These are phyloP conservation scores for Xestobium rufovillosum DNA, from an alignment of 2,888 invertebrate species.

Conservation along the genomic window DNA sequence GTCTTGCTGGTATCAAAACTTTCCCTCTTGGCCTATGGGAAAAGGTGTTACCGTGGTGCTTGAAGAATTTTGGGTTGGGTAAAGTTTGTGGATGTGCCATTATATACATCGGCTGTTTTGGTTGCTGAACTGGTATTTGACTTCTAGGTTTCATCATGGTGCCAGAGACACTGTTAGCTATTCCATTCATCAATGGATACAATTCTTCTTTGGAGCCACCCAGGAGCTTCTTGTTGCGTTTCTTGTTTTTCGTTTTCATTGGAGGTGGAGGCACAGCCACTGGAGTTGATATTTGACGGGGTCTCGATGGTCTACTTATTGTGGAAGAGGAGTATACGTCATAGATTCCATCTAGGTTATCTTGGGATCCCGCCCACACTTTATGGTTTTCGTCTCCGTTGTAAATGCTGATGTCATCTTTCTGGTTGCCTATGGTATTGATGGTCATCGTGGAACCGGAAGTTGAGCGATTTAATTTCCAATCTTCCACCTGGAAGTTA, in stretches of 20 bases:
- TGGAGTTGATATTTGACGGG: constrained; percentile 72
- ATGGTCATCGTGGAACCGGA: constrained; percentile 55
- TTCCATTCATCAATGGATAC: constrained; percentile 44
- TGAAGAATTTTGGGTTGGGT: constrained; percentile 43
- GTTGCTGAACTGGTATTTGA: constrained; percentile 31
- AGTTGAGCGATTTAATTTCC: constrained; percentile 48
- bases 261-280: constrained; percentile 77
- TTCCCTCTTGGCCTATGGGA: constrained; percentile 46
- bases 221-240: constrained; percentile 50
- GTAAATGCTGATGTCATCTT: constrained; percentile 75
- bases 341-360: constrained; percentile 65
- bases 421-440: constrained; percentile 51
- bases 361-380: constrained; percentile 77
- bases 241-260: constrained; percentile 57
- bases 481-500: constrained; percentile 48
- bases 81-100: constrained; percentile 40
- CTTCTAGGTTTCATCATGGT: constrained; percentile 44
- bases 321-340: constrained; percentile 58
- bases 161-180: constrained; percentile 39
- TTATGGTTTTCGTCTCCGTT: constrained; percentile 93
- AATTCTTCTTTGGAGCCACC: constrained; percentile 51
- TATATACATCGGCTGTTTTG: constrained; percentile 40
- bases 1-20: constrained; percentile 52
- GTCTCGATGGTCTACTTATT: constrained; percentile 60
- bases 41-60: constrained; percentile 42